Evolutionary conservation across 2,113 vertebrate genomes (phyloP), one percentile per base, ranked within the genome.

Genomic region (Athene noctua): DNA sequence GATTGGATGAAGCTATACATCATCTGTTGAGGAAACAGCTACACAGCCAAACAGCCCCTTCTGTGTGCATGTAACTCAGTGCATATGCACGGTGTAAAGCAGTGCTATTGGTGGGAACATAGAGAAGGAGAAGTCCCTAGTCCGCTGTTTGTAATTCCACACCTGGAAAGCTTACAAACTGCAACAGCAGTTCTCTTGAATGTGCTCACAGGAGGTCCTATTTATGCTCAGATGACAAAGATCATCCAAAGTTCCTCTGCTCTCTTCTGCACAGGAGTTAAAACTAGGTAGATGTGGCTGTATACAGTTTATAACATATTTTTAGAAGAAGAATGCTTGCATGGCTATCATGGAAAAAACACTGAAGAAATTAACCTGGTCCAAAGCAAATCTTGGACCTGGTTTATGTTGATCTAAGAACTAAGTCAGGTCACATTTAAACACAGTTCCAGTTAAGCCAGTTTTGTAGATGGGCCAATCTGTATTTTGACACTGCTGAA

Each of bases 401-500:
- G 49, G 36, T 86, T 90, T 80, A 88, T 29, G 9, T 34, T 95
- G 90, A 88, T 94, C 81, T 93, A 91, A 90, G 79, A 94, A 85
- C 49, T 72, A 93, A 96, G 59, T 70, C 63, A 71, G 78, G 78
- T 90, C 90, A 87, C 93, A 92, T 72, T 94, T 94, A 95, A 96
- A 91, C 87, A 90, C 15, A 61, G 61, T 93, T 95, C 93, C 38
- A 38, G 94, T 95, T 96, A 86, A 94, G 94, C 94, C 85, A 96
- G 96, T 97, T 97, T 78, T 82, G 74, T 95, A 88, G 85, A 90
- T 88, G 88, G 93, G 75, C 88, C 85, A 92, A 44, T 95, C 84
- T 90, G 86, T 92, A 77, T 97, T 96, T 96, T 96, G 92, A 96
- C 92, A 88, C 49, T 83, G 75, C 92, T 83, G 85, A 84, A 96